Conservation (phyloP, 2,888 invertebrate species). For the Plutella xylostella region DNA sequence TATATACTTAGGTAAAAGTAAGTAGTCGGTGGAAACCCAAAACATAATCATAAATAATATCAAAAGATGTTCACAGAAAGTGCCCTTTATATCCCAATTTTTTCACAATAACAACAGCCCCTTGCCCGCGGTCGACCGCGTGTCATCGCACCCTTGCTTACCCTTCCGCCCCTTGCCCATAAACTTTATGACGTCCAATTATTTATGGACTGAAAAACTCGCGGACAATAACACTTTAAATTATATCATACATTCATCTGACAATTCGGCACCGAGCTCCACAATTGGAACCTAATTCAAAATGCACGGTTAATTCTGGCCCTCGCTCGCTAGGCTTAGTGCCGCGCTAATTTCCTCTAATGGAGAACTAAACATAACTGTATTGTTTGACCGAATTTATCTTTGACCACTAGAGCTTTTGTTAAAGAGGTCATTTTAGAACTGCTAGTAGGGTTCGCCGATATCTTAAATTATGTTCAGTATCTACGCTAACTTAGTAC, state of each 20-base stretch:
- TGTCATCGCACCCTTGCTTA: slow-evolving; percentile 22
- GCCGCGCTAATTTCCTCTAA: slow-evolving; percentile 50
- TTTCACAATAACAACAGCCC: slow-evolving; percentile 34
- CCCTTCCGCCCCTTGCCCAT: slow-evolving; percentile 45
- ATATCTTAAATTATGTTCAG: no score
- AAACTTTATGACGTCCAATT: slow-evolving; percentile 36
- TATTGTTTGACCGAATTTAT: no score
- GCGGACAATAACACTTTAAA: slow-evolving; percentile 58
- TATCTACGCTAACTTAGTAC: no score
- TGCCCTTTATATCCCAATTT: no score
- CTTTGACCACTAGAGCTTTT: no score
- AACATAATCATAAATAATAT: no score
- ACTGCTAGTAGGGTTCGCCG: no score
- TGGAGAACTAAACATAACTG: slow-evolving; percentile 29
- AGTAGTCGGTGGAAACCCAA: no score
- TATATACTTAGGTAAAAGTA: no score
- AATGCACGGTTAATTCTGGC: neutral
- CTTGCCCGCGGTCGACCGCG: no score
- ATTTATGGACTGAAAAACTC: slow-evolving; percentile 11
- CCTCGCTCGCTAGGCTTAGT: slow-evolving; percentile 1
- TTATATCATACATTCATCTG: slow-evolving; percentile 41
- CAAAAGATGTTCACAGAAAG: no score
- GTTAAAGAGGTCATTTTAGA: no score
- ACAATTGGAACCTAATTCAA: slow-evolving; percentile 6
- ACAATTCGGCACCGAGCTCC: slow-evolving; percentile 3